Conservation (phyloP, 2,888 invertebrate species). For the Nomada ruficornis region DNA sequence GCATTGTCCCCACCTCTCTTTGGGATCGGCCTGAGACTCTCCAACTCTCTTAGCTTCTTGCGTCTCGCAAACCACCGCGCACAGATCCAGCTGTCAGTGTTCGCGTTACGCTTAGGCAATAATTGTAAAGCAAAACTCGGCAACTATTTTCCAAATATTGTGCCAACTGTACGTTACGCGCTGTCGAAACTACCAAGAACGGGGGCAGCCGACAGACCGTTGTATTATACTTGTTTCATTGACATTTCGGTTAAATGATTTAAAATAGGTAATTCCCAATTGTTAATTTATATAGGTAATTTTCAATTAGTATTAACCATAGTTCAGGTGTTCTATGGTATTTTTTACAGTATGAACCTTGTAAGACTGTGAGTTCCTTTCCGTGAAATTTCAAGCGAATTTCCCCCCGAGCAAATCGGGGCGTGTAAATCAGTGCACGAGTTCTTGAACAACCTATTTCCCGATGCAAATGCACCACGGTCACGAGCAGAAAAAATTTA, state of each 20-base stretch:
- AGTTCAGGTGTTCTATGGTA: neutral
- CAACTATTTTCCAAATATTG: slow-evolving; percentile 77
- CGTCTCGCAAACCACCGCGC: slow-evolving; percentile 28
- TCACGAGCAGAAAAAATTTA: neutral
- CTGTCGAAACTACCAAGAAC: slow-evolving; percentile 17
- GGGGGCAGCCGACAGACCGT: neutral
- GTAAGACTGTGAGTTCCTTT: neutral
- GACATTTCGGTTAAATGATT: no score
- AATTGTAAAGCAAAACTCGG: slow-evolving; percentile 73
- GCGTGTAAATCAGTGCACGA: slow-evolving; percentile 9
- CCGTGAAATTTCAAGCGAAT: neutral
- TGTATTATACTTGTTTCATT: no score
- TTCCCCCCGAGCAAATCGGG: neutral
- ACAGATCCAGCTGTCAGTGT: slow-evolving; percentile 65
- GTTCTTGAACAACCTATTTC: neutral
- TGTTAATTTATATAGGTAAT: neutral
- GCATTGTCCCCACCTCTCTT: slow-evolving; percentile 80
- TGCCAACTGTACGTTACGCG: slow-evolving; percentile 58
- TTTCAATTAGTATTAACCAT: neutral
- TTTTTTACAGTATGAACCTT: neutral
- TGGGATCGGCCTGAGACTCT: slow-evolving; percentile 62
- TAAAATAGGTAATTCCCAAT: neutral
- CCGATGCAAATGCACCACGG: slow-evolving; percentile 26
- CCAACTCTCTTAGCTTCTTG: slow-evolving; percentile 57
- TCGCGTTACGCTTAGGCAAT: slow-evolving; percentile 74